These are phyloP conservation scores for Aphis gossypii DNA, from an alignment of 1,140 invertebrate species.

Conservation along the genomic window DNA sequence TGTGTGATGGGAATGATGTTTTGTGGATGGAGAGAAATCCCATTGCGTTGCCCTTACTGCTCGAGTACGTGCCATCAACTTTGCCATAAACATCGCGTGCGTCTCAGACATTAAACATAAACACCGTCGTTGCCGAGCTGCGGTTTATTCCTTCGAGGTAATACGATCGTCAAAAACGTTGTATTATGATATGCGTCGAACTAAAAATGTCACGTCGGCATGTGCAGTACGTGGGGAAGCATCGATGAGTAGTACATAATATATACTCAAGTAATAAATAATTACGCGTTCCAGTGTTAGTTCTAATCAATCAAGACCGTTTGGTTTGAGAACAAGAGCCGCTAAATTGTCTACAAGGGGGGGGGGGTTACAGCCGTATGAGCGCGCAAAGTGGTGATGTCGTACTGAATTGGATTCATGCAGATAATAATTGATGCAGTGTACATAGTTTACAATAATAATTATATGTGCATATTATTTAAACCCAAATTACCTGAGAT, in stretches of 20 bases:
- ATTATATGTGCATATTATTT: background rate
- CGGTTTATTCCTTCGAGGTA: background rate
- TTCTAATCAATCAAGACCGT: background rate
- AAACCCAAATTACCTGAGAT: background rate
- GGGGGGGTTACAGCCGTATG: background rate
- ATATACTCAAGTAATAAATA: background rate
- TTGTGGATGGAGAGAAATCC: background rate
- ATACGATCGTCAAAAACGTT: background rate
- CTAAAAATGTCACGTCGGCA: background rate
- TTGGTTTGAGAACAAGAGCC: constrained; percentile 16
- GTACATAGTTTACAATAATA: background rate
- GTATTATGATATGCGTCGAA: background rate
- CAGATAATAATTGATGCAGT: background rate
- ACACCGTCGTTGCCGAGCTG: background rate
- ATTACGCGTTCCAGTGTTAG: background rate
- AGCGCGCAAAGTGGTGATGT: background rate
- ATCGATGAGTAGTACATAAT: background rate
- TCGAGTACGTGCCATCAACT: constrained; percentile 42
- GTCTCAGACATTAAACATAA: constrained; percentile 18
- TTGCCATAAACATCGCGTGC: constrained; percentile 38
- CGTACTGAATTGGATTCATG: background rate
- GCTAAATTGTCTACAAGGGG: background rate
- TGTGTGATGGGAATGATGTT: too few species aligned
- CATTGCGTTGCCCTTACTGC: background rate
- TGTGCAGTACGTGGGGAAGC: background rate